Base-by-base conservation (phyloP, 2,797 vertebrate species). In the Pempheris klunzingeri region DNA sequence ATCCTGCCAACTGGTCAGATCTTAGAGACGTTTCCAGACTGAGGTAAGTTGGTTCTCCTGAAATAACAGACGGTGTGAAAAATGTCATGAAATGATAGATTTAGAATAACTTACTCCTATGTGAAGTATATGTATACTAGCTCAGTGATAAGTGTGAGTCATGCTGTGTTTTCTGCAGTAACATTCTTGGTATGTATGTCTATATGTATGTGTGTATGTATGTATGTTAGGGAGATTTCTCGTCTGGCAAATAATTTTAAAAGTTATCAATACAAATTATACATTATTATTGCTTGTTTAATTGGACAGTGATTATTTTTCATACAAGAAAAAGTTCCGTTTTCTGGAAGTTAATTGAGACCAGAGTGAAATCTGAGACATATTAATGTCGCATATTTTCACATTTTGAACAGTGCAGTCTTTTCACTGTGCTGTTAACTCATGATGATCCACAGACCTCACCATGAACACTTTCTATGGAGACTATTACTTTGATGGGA, bases 11-110 rank as follows among this genome's bases (percentile, higher is more conserved):
- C 85, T 46, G 78, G 80, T 62, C 80, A 60, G 77, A 75, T 74
- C 85, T 71, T 20, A 20, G 74, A 86, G 78, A 81, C 46, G 71
- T 72, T 79, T 81, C 79, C 44, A 76, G 10, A 74, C 22, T 67
- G 72, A 93, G 94, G 95, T 95, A 89, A 93, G 92, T 2, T 55
- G 4, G 39, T 78, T 52, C 74, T 64, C 57, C 1, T 38, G 7
- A 11, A 49, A 50, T 61, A 5, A 43, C 38, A 58, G 0, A 20
- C 1, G 41, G 9, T 43, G 4, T 54, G 5, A 36, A 77, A 30
- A 46, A 39, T 53, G 30, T 26, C 30, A 47, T n/a, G 2, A 39
- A 7, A 54, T 43, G 17, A 44, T 47, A 7, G 7, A 38, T 30
- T 22, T n/a, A 22, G 7, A 46, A 18, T 30, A 12, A 39, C 36